Base-by-base conservation (phyloP, 2,797 vertebrate species). In the Dendrocincla fuliginosa region DNA sequence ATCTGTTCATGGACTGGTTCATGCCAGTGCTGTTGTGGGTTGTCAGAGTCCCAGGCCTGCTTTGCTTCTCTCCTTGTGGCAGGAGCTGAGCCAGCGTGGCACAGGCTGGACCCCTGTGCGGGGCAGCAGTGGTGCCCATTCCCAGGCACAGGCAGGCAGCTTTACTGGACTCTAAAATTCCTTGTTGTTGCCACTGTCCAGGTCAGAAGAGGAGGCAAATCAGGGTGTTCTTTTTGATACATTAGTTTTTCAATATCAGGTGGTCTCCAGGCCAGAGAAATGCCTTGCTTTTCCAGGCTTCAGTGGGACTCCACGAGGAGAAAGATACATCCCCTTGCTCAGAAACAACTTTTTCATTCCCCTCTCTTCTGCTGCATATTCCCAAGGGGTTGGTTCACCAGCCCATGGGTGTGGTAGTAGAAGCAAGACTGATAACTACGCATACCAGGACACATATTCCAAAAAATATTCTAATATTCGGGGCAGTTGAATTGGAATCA, bases 401-500 rank as follows among this genome's bases (percentile, higher is more conserved):
- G 46, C 64, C 75, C 79, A 87, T 37, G 87, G 87, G 87, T 61
- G 94, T 84, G 73, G 91, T 37, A 83, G 30, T 44, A 86, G 79
- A 87, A 37, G 30, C 44, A 69, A 94, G 82, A 61, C 57, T 71
- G 89, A 71, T 80, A 95, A 46, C n/a, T 84, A 22, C 57, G 73
- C 68, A 84, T 92, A 91, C 65, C 82, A 85, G 46, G 61, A 87
- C 53, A 49, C 68, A 75, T 80, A 81, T 69, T 92, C 76, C 75
- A 57, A 71, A 91, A 84, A 92, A 64, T 44, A 78, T 61, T 68
- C 49, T 69, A 61, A 81, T 87, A 87, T 81, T 80, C 41, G 19
- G 69, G 90, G 41, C 53, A 75, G 75, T 87, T 23, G 32, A 80
- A 89, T 91, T 87, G 79, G 65, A 94, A 97, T 53, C 71, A 87